Conservation (phyloP, 2,888 invertebrate species). For the Pachydiplax longipennis region DNA sequence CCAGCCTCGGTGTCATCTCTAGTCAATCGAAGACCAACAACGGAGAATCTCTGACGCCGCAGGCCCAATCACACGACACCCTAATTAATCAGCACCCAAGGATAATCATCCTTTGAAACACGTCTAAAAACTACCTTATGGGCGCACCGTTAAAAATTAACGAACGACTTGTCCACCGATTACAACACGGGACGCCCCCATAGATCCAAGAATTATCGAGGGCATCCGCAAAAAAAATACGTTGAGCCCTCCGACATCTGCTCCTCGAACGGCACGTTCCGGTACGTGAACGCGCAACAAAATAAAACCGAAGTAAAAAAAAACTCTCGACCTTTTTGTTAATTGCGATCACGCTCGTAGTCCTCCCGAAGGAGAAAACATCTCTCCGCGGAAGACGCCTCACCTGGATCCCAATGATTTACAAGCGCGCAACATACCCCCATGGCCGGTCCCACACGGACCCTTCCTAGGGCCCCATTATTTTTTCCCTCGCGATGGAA, state of each 20-base stretch:
- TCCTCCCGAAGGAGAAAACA: not conserved
- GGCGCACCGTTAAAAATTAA: not conserved
- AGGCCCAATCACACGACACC: too few relatives aligned
- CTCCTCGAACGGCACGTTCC: not conserved
- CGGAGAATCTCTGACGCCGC: too few relatives aligned
- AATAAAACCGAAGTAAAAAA: not conserved
- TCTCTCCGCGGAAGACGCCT: not conserved
- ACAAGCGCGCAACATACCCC: not conserved
- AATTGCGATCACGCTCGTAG: not conserved
- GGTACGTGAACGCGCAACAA: not conserved
- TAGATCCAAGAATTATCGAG: not conserved
- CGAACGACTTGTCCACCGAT: not conserved
- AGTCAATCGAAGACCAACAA: too few relatives aligned
- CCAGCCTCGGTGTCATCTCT: too few relatives aligned
- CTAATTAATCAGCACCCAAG: too few relatives aligned
- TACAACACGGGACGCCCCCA: not conserved
- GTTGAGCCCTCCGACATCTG: not conserved
- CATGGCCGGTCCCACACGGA: not conserved
- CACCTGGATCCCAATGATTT: constrained; percentile 22
- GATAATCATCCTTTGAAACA: too few relatives aligned
- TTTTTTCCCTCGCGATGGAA: not conserved
- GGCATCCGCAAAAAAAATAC: not conserved
- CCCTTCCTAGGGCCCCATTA: not conserved
- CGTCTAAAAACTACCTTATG: not conserved
- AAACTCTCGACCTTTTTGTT: not conserved